phyloP scores from a whole-genome alignment of 2,888 invertebrate genomes.

The Parthenolecanium corni region DNA sequence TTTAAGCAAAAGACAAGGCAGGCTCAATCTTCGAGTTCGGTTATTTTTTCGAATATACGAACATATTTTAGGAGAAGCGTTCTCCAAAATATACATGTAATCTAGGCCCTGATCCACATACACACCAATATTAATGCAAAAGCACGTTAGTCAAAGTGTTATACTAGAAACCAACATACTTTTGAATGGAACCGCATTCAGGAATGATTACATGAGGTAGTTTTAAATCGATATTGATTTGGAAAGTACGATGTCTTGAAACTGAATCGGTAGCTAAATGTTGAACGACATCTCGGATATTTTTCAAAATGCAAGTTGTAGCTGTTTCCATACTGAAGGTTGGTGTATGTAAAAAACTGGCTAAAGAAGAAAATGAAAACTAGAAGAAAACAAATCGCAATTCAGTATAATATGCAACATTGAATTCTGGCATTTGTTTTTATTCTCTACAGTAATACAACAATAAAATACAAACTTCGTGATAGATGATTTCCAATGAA shows the following conservation, averaged over 20 bases:
- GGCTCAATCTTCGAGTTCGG: no score
- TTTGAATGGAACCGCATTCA: slow-evolving; percentile 56
- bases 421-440: no score
- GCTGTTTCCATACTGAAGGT: slow-evolving; percentile 37
- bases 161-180: no score
- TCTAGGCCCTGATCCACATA: no score
- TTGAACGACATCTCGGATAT: slow-evolving; percentile 40
- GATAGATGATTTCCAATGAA: slow-evolving; percentile 62
- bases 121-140: no score
- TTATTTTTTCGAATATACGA: no score
- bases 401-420: no score
- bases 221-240: slow-evolving; percentile 60
- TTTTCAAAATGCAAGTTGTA: slow-evolving; percentile 35
- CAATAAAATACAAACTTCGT: slow-evolving; percentile 49
- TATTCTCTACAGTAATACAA: background rate
- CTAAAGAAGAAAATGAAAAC: slow-evolving; percentile 59
- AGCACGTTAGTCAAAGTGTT: no score
- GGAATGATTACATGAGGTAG: slow-evolving; percentile 65
- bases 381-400: slow-evolving; percentile 40
- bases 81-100: no score
- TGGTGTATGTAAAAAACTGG: slow-evolving; percentile 44
- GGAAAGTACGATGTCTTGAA: slow-evolving; percentile 49
- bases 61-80: no score
- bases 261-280: slow-evolving; percentile 39
- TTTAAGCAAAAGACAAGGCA: no score